Evolutionary conservation across 2,113 vertebrate species (phyloP).

Genomic region (Scatophagus argus): DNA sequence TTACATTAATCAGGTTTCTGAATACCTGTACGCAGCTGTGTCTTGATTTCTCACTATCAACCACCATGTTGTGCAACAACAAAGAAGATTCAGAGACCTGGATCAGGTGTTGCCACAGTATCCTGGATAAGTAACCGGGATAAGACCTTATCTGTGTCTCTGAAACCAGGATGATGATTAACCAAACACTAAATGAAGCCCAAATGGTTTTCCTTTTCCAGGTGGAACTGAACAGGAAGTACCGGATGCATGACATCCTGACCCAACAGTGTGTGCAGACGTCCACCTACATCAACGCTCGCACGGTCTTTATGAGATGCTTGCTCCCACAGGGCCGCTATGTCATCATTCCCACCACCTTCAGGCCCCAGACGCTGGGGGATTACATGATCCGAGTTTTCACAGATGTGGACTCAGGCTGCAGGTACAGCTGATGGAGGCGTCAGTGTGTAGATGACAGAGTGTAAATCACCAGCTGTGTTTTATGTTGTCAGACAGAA

Average conservation of each 20-base stretch:
- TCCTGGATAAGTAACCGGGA: too few species aligned
- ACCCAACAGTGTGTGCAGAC: slow-evolving; percentile 86
- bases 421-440: slow-evolving; percentile 81
- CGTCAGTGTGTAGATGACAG: not conserved
- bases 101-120: not conserved
- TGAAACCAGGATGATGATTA: not conserved
- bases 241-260: slow-evolving; percentile 89
- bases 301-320: slow-evolving; percentile 88
- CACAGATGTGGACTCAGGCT: slow-evolving; percentile 87
- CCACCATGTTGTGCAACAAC: not conserved
- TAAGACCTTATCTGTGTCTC: not conserved
- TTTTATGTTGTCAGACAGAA: not conserved
- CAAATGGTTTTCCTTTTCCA: slow-evolving; percentile 49
- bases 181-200: not conserved
- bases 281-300: slow-evolving; percentile 89
- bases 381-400: slow-evolving; percentile 91
- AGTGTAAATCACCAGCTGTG: not conserved
- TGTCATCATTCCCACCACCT: slow-evolving; percentile 91
- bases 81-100: too few species aligned
- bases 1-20: not conserved
- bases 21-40: not conserved
- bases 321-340: slow-evolving; percentile 88
- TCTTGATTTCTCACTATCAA: not conserved
- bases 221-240: slow-evolving; percentile 94
- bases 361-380: slow-evolving; percentile 78